Conservation (phyloP, 2,113 vertebrate genomes). For the Mastomys natalensis region DNA sequence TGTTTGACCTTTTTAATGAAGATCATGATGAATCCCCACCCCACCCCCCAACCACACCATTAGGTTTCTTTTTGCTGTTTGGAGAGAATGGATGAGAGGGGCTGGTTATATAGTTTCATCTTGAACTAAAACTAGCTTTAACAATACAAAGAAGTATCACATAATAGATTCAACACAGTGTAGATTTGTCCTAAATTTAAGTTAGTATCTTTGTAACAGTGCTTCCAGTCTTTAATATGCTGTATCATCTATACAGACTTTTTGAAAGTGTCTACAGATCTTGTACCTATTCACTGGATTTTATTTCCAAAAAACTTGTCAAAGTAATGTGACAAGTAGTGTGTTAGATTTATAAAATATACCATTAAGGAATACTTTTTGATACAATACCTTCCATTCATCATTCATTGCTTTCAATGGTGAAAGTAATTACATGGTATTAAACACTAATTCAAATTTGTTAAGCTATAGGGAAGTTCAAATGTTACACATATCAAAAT, state of each 20-base stretch:
- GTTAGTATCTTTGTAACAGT: neutral
- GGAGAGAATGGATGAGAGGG: neutral
- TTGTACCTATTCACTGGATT: neutral
- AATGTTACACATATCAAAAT: conserved; percentile 25
- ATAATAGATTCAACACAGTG: neutral
- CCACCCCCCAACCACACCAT: neutral
- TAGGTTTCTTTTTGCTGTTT: neutral
- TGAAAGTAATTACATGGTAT: conserved; percentile 8
- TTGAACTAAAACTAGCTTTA: conserved; percentile 31
- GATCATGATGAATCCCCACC: neutral
- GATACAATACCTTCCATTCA: neutral
- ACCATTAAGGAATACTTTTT: conserved; percentile 25
- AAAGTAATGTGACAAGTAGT: conserved; percentile 35
- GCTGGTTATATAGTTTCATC: neutral
- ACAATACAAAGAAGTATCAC: neutral
- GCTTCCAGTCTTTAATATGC: conserved; percentile 30
- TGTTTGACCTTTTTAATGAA: conserved; percentile 25
- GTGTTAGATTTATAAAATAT: conserved; percentile 50
- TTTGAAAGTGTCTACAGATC: conserved; percentile 3
- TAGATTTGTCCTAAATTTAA: conserved; percentile 33
- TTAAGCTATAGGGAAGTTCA: conserved; percentile 11
- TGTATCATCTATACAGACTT: conserved; percentile 34
- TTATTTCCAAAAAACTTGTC: conserved; percentile 55
- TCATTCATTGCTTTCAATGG: conserved; percentile 34
- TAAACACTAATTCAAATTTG: conserved; percentile 54